These are phyloP conservation scores for Aphrophora alni DNA, from an alignment of 2,888 invertebrate species.

Conservation along the genomic window DNA sequence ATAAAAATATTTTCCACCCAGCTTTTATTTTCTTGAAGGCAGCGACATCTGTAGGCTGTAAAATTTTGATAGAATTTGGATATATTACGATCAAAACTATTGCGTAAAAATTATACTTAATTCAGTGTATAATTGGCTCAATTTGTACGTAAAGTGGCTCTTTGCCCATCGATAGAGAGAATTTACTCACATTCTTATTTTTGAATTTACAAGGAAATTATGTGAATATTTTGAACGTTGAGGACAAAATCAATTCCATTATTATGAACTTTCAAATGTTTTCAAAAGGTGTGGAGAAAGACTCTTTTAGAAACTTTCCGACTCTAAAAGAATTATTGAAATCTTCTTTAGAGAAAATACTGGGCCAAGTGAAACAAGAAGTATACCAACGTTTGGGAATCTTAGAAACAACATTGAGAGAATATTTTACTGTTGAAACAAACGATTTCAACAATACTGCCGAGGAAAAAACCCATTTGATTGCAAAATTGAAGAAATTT, in stretches of 20 bases:
- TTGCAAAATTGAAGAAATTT: too few species aligned
- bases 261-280: too few species aligned
- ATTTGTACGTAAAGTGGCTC: slow-evolving; percentile 46
- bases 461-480: too few species aligned
- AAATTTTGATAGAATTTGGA: slow-evolving; percentile 51
- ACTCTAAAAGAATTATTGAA: too few species aligned
- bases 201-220: slow-evolving; percentile 29
- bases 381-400: too few species aligned
- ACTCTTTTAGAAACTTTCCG: slow-evolving; percentile 46
- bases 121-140: slow-evolving; percentile 49
- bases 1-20: slow-evolving; percentile 28
- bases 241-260: too few species aligned
- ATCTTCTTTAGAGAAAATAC: slow-evolving; percentile 47
- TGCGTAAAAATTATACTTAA: slow-evolving; percentile 29
- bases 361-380: slow-evolving; percentile 54
- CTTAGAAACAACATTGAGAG: too few species aligned
- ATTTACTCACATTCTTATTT: slow-evolving; percentile 44
- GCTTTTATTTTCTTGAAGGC: slow-evolving; percentile 42
- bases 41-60: slow-evolving; percentile 52
- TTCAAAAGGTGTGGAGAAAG: slow-evolving; percentile 42
- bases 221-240: too few species aligned
- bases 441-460: too few species aligned
- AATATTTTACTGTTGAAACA: too few species aligned
- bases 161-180: slow-evolving; percentile 50
- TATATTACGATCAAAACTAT: slow-evolving; percentile 44